Evolutionary conservation across 2,797 vertebrate species (phyloP), one percentile per base, ranked within the genome.

Genomic region (Tolypeutes matacus): DNA sequence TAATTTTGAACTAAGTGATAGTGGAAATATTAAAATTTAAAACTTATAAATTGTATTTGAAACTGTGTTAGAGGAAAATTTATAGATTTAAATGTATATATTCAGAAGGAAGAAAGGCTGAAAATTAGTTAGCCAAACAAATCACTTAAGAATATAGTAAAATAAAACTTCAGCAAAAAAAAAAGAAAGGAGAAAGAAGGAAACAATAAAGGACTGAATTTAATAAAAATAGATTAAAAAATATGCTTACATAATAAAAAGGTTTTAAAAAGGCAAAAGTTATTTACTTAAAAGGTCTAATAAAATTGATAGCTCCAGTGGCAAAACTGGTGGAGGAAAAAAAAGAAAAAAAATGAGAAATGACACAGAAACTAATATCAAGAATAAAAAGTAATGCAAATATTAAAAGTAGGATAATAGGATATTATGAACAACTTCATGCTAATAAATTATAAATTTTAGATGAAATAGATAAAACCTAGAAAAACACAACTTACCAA

Each of bases 231-330:
- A 87, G n/a, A 72, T 15, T 39, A 81, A 34, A 5, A 87, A 42
- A 17, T 64, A 42, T 10, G 62, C 7, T 72, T 81, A 78, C 27
- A 64, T 12, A 51, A 70, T 73, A 53, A 25, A 65, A 29, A 80
- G 20, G n/a, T 73, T 81, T 81, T 56, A 1, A 73, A 64, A 64
- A 42, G 36, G 5, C 7, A 29, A 53, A 87, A 34, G 11, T 72
- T 75, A 21, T 39, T 93, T 53, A 73, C 42, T 81, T 87, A 10
- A 87, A 93, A 72, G 72, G n/a, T 20, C 56, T 93, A 81, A 42
- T 73, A 87, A 93, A 81, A 80, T 53, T 78, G 56, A 87, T 72
- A 42, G 53, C 31, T n/a, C 21, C 31, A 65, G 36, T 64, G 11
- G 9, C 34, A 81, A 53, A 64, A 87, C 67, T 34, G 15, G 3